A percentile compares a stretch with the other conserved stretches of the same genome.
These are phyloP conservation scores for Phodopus roborovskii DNA, from an alignment of 2,113 vertebrate species.

Conservation along the genomic window DNA sequence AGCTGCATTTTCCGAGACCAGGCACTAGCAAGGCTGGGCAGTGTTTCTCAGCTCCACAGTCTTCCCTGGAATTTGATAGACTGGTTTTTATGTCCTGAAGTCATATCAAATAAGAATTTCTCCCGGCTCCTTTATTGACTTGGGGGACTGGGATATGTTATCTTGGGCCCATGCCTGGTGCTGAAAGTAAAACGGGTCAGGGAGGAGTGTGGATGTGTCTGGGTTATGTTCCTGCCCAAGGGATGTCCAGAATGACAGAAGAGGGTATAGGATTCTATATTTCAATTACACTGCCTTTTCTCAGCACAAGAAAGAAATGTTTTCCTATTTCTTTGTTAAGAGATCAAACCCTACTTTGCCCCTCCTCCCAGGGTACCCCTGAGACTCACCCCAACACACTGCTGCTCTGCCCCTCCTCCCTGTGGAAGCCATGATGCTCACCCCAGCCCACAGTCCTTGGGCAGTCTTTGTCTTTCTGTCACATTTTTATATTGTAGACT, in stretches of 20 bases:
- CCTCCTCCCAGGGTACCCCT: background rate
- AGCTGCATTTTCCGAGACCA: background rate
- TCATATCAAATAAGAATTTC: background rate
- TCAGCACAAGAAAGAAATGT: background rate
- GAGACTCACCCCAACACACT: background rate
- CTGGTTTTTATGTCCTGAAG: background rate
- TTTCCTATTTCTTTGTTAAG: background rate
- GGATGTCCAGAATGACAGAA: background rate
- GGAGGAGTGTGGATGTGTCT: too few species aligned
- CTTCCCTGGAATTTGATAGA: background rate
- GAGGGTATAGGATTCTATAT: background rate
- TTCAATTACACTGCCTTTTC: background rate
- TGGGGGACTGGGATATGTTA: background rate
- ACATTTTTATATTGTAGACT: background rate
- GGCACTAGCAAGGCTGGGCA: background rate
- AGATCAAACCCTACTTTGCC: background rate
- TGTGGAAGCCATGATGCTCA: too few species aligned
- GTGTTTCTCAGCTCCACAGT: background rate
- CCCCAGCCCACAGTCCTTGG: too few species aligned
- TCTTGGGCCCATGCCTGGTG: background rate
- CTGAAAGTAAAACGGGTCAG: background rate
- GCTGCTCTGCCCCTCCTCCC: background rate
- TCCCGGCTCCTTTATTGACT: background rate
- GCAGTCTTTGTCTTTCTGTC: background rate
- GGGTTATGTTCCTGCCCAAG: background rate